A percentile compares a stretch with the other conserved stretches of the same genome.
Evolutionary conservation across 2,797 vertebrate genomes (phyloP).

Genomic region (Spheniscus humboldti): DNA sequence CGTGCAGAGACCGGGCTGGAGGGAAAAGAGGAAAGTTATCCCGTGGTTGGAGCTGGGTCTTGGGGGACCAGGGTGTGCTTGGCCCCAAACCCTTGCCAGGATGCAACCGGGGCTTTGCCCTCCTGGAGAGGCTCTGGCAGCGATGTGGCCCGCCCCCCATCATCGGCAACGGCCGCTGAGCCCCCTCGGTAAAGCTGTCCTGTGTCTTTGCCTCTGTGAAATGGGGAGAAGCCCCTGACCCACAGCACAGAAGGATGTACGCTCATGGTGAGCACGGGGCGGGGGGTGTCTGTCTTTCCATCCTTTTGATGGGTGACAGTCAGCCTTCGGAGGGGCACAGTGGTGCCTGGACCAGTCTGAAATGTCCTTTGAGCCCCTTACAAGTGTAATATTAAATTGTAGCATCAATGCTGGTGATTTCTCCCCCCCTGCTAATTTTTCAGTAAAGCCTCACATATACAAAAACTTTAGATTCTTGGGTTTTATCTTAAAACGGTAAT

Average conservation of each 20-base stretch:
- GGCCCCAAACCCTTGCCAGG: neutral
- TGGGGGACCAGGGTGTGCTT: neutral
- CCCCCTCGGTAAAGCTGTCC: neutral
- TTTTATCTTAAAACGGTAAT: neutral
- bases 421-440: accelerated
- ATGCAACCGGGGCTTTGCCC: neutral
- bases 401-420: neutral
- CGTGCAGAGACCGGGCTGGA: accelerated
- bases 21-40: neutral
- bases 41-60: neutral
- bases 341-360: neutral
- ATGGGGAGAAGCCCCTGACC: neutral
- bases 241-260: accelerated
- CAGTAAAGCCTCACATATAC: neutral
- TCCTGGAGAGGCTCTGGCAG: neutral
- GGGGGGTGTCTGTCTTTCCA: too few relatives aligned
- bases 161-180: too few relatives aligned
- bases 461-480: neutral
- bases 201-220: neutral
- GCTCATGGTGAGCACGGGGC: accelerated
- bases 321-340: neutral
- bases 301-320: neutral
- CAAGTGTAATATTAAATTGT: accelerated
- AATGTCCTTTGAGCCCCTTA: neutral
- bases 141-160: neutral